These are phyloP conservation scores for Pemphredon lugubris DNA, from an alignment of 2,888 invertebrate genomes.

Conservation along the genomic window DNA sequence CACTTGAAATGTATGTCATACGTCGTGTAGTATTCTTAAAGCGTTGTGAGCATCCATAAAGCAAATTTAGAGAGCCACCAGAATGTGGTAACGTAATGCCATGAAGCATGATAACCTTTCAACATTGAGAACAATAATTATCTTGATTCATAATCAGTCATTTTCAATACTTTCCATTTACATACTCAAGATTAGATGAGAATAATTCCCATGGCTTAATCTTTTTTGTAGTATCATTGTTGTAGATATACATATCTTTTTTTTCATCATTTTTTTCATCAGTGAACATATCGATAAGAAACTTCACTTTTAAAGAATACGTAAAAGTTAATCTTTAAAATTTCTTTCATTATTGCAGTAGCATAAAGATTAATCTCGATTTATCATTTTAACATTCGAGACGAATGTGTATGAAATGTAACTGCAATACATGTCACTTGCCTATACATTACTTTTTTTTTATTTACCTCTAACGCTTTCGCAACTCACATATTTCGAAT, in stretches of 20 bases:
- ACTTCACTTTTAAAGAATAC: constrained; percentile 31
- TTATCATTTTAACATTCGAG: constrained; percentile 67
- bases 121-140: constrained; percentile 63
- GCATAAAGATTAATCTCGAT: constrained; percentile 36
- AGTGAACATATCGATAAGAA: constrained; percentile 32
- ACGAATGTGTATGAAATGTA: constrained; percentile 27
- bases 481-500: no score
- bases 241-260: constrained; percentile 65
- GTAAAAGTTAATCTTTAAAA: constrained; percentile 31
- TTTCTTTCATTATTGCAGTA: constrained; percentile 44
- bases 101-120: constrained; percentile 78
- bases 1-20: constrained; percentile 25
- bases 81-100: constrained; percentile 78
- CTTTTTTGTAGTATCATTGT: constrained; percentile 72
- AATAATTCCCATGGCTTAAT: constrained; percentile 72
- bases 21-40: not conserved
- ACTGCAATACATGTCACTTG: not conserved
- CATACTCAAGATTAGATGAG: constrained; percentile 66
- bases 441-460: constrained; percentile 4
- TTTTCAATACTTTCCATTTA: constrained; percentile 60
- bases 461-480: no score
- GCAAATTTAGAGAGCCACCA: constrained; percentile 79
- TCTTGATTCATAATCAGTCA: constrained; percentile 55
- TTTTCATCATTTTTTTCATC: constrained; percentile 17
- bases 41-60: constrained; percentile 61